These are phyloP conservation scores for Philypnodon macrostomus DNA, from an alignment of 2,797 vertebrate genomes.

Conservation along the genomic window DNA sequence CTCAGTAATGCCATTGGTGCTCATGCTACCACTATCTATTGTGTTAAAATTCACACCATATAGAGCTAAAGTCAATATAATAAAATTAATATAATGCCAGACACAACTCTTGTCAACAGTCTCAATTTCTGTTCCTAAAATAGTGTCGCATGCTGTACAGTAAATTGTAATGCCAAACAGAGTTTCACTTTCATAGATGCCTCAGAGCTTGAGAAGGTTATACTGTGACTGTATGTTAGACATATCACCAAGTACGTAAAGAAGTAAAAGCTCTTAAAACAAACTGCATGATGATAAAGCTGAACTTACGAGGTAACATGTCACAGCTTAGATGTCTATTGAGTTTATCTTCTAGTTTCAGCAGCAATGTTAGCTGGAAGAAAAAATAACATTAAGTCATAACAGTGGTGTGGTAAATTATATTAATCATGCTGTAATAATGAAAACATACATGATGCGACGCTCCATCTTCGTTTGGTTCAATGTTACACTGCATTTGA, in stretches of 20 bases:
- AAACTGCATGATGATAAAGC: slow-evolving; percentile 2
- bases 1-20: too few species aligned
- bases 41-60: too few species aligned
- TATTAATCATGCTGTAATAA: background rate
- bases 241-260: background rate
- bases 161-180: slow-evolving; percentile 33
- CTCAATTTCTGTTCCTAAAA: slow-evolving; percentile 36
- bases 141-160: slow-evolving; percentile 34
- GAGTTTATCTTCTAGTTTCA: slow-evolving; percentile 98
- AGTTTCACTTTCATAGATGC: slow-evolving; percentile 32
- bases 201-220: slow-evolving; percentile 14
- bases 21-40: too few species aligned
- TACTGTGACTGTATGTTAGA: slow-evolving; percentile 11
- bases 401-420: background rate
- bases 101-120: slow-evolving; percentile 26
- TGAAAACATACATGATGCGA: slow-evolving; percentile 86
- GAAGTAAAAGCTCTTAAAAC: background rate
- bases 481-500: slow-evolving; percentile 95
- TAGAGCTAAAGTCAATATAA: too few species aligned
- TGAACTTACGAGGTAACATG: slow-evolving; percentile 82
- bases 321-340: slow-evolving; percentile 98
- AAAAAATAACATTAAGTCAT: slow-evolving; percentile 9
- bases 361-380: slow-evolving; percentile 86
- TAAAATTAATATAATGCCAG: too few species aligned
- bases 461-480: slow-evolving; percentile 89